These are phyloP conservation scores for Dermatemys mawii DNA, from an alignment of 2,113 vertebrate species.

Conservation along the genomic window DNA sequence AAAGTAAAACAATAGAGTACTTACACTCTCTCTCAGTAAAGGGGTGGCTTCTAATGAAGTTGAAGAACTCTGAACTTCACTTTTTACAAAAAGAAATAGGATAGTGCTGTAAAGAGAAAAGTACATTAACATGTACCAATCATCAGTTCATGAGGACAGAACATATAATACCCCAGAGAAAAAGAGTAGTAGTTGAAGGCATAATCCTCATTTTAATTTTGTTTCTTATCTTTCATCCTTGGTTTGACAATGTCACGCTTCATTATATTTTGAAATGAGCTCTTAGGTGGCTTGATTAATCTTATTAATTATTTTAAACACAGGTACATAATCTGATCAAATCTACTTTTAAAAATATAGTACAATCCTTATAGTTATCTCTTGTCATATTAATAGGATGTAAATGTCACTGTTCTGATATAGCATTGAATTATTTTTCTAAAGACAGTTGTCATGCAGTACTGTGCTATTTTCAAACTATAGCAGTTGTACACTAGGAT, in stretches of 20 bases:
- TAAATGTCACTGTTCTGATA: background rate
- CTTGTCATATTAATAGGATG: background rate
- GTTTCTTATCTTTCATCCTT: background rate
- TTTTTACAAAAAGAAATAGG: conserved; percentile 92
- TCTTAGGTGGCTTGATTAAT: background rate
- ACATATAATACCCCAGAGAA: background rate
- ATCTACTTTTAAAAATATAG: background rate
- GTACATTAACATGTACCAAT: conserved; percentile 12
- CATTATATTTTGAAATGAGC: background rate
- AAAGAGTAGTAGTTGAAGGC: background rate
- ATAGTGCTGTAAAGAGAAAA: conserved; percentile 83
- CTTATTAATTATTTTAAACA: background rate
- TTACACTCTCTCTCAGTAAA: conserved; percentile 85
- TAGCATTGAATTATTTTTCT: background rate
- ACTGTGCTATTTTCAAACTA: background rate
- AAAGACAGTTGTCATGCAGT: background rate
- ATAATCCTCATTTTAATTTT: background rate
- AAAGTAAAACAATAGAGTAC: conserved; percentile 59
- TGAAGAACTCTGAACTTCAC: conserved; percentile 76
- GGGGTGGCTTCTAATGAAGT: conserved; percentile 72
- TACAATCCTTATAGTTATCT: background rate
- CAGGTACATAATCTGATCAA: background rate
- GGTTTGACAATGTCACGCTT: background rate
- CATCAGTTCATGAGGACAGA: background rate
- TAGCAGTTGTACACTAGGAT: background rate